A percentile compares a stretch with the other conserved stretches of the same genome.
These are phyloP conservation scores for Apamea monoglypha DNA, from an alignment of 2,888 invertebrate genomes.

Conservation along the genomic window DNA sequence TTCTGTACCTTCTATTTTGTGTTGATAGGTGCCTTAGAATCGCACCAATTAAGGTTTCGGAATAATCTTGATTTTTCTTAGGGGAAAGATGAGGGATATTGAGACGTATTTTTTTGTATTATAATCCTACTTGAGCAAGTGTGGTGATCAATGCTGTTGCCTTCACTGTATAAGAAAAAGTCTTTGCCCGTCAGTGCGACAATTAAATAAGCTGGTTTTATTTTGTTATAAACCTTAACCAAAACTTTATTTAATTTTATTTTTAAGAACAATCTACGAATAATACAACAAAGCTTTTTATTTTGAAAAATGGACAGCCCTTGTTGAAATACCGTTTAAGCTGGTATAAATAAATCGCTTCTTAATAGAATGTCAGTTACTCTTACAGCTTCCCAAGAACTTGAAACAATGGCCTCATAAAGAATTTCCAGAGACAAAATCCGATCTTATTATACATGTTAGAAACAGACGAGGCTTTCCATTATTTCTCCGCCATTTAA, in stretches of 20 bases:
- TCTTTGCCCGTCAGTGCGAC: neutral
- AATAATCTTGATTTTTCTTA: slow-evolving; percentile 25
- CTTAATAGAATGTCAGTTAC: slow-evolving; percentile 4
- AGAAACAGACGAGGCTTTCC: slow-evolving; percentile 48
- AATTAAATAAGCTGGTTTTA: neutral
- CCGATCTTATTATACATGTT: slow-evolving; percentile 44
- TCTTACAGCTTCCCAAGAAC: slow-evolving; percentile 1
- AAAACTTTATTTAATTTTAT: neutral
- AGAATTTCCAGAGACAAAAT: slow-evolving; percentile 37
- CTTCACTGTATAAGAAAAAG: too few relatives aligned
- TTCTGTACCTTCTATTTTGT: neutral
- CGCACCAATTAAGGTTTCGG: slow-evolving; percentile 13
- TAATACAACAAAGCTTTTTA: too few relatives aligned
- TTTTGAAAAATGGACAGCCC: neutral
- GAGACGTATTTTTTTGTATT: neutral
- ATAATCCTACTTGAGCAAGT: neutral
- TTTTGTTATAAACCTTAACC: neutral
- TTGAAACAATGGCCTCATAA: slow-evolving; percentile 30
- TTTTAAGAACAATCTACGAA: too few relatives aligned
- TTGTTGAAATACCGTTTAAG: neutral
- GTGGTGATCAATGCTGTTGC: too few relatives aligned
- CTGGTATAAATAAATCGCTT: slow-evolving; percentile 21
- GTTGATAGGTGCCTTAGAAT: neutral
- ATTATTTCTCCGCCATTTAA: slow-evolving; percentile 60
- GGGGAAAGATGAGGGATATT: too few relatives aligned